Evolutionary conservation across 2,797 vertebrate genomes (phyloP).

Genomic region (Manis pentadactyla): DNA sequence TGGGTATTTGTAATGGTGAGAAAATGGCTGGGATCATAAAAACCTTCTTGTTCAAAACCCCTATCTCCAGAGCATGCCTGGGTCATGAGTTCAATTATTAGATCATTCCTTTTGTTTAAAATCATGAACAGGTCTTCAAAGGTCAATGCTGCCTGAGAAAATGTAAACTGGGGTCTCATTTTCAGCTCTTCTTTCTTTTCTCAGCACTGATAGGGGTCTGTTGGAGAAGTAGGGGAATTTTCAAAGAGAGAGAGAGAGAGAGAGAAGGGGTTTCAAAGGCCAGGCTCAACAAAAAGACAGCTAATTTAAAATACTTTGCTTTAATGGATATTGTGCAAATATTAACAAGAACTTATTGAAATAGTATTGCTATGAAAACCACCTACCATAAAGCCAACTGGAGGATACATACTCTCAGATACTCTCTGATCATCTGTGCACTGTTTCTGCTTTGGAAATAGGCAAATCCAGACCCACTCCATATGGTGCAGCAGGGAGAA

Average conservation of each 20-base stretch:
- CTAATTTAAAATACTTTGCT: not conserved
- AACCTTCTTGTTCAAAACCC: not conserved
- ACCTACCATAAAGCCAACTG: not conserved
- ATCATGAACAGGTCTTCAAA: not conserved
- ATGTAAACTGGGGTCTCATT: not conserved
- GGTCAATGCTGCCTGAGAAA: not conserved
- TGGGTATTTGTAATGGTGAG: not conserved
- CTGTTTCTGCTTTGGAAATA: not conserved
- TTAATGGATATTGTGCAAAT: not conserved
- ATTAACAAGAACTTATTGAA: not conserved
- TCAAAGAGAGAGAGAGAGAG: not conserved
- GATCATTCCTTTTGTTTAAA: not conserved
- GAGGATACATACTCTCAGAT: not conserved
- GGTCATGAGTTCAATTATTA: not conserved
- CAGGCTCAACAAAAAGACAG: not conserved
- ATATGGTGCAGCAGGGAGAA: not conserved
- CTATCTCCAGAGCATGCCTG: not conserved
- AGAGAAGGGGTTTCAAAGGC: not conserved
- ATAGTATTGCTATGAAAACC: not conserved
- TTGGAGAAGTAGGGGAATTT: not conserved
- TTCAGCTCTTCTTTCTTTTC: not conserved
- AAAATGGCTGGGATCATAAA: not conserved
- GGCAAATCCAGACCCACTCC: not conserved
- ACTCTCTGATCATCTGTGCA: not conserved
- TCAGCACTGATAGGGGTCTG: not conserved